A percentile compares a stretch with the other conserved stretches of the same genome.
Evolutionary conservation across 1,140 invertebrate species (phyloP).

Genomic region (Nasonia giraulti): DNA sequence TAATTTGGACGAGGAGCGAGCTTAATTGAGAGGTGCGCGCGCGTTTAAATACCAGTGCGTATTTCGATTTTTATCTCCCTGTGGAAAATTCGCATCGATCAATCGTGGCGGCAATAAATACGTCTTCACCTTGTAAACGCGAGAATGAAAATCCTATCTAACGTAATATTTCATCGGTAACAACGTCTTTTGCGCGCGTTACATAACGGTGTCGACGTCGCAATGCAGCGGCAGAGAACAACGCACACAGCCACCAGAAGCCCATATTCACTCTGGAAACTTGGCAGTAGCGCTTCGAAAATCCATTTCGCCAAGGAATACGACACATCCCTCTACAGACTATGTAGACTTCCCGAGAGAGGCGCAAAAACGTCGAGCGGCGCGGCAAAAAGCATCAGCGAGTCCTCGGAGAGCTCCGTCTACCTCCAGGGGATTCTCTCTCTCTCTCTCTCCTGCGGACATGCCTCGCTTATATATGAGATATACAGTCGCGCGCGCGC

Average conservation of each 20-base stretch:
- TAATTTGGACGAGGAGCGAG: background rate
- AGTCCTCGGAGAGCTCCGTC: background rate
- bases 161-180: too few species aligned
- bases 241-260: background rate
- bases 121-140: too few species aligned
- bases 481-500: background rate
- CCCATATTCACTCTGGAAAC: background rate
- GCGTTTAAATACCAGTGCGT: background rate
- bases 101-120: too few species aligned
- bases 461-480: background rate
- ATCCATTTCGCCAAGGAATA: background rate
- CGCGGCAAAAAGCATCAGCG: background rate
- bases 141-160: too few species aligned
- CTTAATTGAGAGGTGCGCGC: background rate
- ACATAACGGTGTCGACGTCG: background rate
- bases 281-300: background rate
- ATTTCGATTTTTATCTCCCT: background rate
- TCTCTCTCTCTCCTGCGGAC: background rate
- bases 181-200: too few species aligned
- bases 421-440: constrained; percentile 9
- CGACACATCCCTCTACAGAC: background rate
- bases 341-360: background rate
- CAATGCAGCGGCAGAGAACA: background rate
- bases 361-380: too few species aligned
- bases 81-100: too few species aligned